Conservation (phyloP, 2,888 invertebrate genomes). For the Cyclophora punctaria region DNA sequence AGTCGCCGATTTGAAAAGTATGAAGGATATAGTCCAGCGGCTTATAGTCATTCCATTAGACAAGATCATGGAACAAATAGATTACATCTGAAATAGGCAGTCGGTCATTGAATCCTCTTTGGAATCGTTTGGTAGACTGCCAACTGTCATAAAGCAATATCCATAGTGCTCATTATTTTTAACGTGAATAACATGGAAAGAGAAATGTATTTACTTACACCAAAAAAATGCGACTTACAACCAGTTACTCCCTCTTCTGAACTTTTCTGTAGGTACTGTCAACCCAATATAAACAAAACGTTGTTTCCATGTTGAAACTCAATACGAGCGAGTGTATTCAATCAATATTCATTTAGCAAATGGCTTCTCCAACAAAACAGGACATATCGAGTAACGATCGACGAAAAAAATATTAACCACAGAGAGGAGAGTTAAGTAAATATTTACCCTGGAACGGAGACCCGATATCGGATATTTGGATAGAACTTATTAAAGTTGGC, state of each 20-base stretch:
- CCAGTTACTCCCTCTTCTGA: too few relatives aligned
- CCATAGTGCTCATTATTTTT: conserved; percentile 2
- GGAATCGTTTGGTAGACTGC: conserved; percentile 29
- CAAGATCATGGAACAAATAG: conserved; percentile 9
- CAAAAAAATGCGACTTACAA: too few relatives aligned
- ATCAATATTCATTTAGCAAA: conserved; percentile 38
- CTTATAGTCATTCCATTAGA: conserved; percentile 5
- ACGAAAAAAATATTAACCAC: conserved; percentile 2
- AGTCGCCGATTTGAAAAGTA: too few relatives aligned
- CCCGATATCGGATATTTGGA: too few relatives aligned
- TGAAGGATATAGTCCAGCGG: too few relatives aligned
- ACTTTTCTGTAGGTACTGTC: too few relatives aligned
- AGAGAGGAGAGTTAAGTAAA: too few relatives aligned
- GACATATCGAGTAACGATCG: conserved; percentile 24
- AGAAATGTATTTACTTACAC: too few relatives aligned
- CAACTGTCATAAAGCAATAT: conserved; percentile 26
- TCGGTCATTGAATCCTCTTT: conserved; percentile 23
- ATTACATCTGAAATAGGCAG: conserved; percentile 20
- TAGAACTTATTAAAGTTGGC: too few relatives aligned
- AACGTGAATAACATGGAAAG: too few relatives aligned
- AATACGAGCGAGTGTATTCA: conserved; percentile 17
- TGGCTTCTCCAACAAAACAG: conserved; percentile 18
- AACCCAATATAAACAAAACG: too few relatives aligned
- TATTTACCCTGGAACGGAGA: too few relatives aligned
- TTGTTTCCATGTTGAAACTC: conserved; percentile 4